These are phyloP conservation scores for Yponomeuta malinellus DNA, from an alignment of 2,888 invertebrate genomes.

Conservation along the genomic window DNA sequence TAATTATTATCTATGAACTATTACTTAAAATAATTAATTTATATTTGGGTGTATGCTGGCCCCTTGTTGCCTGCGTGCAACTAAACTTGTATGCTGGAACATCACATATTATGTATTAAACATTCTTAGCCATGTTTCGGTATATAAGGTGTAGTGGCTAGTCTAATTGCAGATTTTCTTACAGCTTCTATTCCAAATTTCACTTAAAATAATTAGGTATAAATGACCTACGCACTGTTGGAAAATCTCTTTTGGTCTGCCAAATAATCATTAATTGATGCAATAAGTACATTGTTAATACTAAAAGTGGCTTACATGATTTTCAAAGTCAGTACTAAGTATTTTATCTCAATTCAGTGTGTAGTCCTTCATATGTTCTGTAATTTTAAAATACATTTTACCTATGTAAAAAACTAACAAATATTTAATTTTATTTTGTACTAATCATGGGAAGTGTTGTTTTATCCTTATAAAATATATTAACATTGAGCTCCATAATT, in stretches of 20 bases:
- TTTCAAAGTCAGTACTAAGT: slow-evolving; percentile 71
- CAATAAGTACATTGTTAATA: slow-evolving; percentile 74
- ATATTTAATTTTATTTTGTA: slow-evolving; percentile 77
- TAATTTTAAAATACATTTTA: slow-evolving; percentile 74
- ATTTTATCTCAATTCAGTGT: slow-evolving; percentile 76
- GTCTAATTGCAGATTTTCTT: slow-evolving; percentile 76
- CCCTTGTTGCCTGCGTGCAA: slow-evolving; percentile 69
- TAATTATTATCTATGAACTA: slow-evolving; percentile 70
- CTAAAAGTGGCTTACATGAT: slow-evolving; percentile 74
- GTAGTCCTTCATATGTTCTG: slow-evolving; percentile 75
- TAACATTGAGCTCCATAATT: slow-evolving; percentile 75
- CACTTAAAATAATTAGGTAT: slow-evolving; percentile 68
- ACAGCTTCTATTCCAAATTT: slow-evolving; percentile 75
- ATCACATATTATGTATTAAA: slow-evolving; percentile 52
- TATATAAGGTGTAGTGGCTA: slow-evolving; percentile 73
- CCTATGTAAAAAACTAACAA: slow-evolving; percentile 75
- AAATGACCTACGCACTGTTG: slow-evolving; percentile 72
- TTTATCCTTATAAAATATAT: slow-evolving; percentile 77
- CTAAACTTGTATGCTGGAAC: slow-evolving; percentile 74
- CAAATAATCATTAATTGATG: slow-evolving; percentile 69
- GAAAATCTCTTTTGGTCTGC: slow-evolving; percentile 76
- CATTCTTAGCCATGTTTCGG: slow-evolving; percentile 71
- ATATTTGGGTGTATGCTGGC: slow-evolving; percentile 74
- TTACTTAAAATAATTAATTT: slow-evolving; percentile 69
- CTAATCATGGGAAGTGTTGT: slow-evolving; percentile 77